Evolutionary conservation across 2,888 invertebrate species (phyloP).

Genomic region (Sinopyrophorus schimmeli): DNA sequence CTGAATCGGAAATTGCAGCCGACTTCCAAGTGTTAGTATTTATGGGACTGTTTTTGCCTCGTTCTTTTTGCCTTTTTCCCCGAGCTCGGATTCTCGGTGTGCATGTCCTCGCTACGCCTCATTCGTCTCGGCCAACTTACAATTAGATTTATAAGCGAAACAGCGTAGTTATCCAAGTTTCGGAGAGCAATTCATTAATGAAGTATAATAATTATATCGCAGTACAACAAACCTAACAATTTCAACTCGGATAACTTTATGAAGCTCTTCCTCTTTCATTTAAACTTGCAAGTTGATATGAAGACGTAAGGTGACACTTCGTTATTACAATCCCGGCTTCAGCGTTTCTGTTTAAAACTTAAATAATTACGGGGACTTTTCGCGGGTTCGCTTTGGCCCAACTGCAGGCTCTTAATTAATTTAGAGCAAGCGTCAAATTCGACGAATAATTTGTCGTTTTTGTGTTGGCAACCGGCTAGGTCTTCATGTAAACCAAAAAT

Average conservation of each 20-base stretch:
- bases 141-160: conserved; percentile 21
- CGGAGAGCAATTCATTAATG: conserved; percentile 16
- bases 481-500: too few relatives aligned
- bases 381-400: conserved; percentile 9
- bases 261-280: conserved; percentile 17
- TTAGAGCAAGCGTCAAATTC: too few relatives aligned
- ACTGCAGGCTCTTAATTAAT: too few relatives aligned
- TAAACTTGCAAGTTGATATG: conserved; percentile 14
- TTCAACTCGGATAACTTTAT: conserved; percentile 12
- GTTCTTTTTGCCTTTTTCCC: conserved; percentile 4
- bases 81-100: neutral
- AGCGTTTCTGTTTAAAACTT: conserved; percentile 6
- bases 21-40: conserved; percentile 6
- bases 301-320: conserved; percentile 19
- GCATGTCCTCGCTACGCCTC: neutral
- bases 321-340: conserved; percentile 7
- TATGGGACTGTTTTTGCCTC: conserved; percentile 13
- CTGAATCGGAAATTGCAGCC: conserved; percentile 27
- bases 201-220: conserved; percentile 22
- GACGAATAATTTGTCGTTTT: too few relatives aligned
- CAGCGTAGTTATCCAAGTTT: conserved; percentile 21
- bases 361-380: conserved; percentile 16
- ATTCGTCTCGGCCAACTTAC: conserved; percentile 1
- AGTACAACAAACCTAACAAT: conserved; percentile 21
- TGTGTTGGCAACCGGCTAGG: too few relatives aligned